These are phyloP conservation scores for Chaetura pelagica DNA, from an alignment of 2,113 vertebrate species.

Conservation along the genomic window DNA sequence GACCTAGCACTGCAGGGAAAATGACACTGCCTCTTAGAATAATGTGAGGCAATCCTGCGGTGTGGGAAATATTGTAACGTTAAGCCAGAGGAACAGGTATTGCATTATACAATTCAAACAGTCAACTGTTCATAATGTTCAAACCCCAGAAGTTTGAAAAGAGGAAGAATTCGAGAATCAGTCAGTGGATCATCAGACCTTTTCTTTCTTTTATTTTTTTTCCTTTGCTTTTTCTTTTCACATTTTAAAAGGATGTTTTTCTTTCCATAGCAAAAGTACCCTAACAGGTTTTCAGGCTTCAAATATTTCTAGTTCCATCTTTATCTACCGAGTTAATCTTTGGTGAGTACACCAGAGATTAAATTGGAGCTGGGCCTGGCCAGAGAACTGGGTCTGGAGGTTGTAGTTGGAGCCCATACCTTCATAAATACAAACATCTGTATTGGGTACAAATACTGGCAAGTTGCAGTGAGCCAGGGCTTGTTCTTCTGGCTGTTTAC, in stretches of 20 bases:
- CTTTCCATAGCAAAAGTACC: slow-evolving; percentile 17
- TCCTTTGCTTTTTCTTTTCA: not conserved
- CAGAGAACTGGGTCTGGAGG: slow-evolving; percentile 36
- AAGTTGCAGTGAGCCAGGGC: slow-evolving; percentile 41
- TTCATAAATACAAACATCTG: slow-evolving; percentile 33
- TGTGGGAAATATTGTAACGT: slow-evolving; percentile 76
- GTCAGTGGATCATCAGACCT: not conserved
- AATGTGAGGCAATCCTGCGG: slow-evolving; percentile 77
- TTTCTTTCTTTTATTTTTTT: not conserved
- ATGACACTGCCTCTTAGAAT: slow-evolving; percentile 73
- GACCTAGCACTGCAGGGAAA: slow-evolving; percentile 69
- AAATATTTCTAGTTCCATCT: slow-evolving; percentile 65
- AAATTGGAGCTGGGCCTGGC: slow-evolving; percentile 50
- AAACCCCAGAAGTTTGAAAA: slow-evolving; percentile 71
- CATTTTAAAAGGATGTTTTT: not conserved
- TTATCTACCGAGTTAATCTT: slow-evolving; percentile 57
- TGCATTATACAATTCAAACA: slow-evolving; percentile 76
- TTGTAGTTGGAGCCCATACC: not conserved
- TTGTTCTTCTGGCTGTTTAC: slow-evolving; percentile 49
- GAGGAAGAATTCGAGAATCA: slow-evolving; percentile 67
- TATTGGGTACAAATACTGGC: slow-evolving; percentile 48
- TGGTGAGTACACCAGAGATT: slow-evolving; percentile 48
- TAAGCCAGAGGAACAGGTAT: slow-evolving; percentile 80
- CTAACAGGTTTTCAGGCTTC: slow-evolving; percentile 43
- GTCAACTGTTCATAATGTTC: slow-evolving; percentile 73